Evolutionary conservation across 2,888 invertebrate genomes (phyloP).

Genomic region (Phengaris alcon): DNA sequence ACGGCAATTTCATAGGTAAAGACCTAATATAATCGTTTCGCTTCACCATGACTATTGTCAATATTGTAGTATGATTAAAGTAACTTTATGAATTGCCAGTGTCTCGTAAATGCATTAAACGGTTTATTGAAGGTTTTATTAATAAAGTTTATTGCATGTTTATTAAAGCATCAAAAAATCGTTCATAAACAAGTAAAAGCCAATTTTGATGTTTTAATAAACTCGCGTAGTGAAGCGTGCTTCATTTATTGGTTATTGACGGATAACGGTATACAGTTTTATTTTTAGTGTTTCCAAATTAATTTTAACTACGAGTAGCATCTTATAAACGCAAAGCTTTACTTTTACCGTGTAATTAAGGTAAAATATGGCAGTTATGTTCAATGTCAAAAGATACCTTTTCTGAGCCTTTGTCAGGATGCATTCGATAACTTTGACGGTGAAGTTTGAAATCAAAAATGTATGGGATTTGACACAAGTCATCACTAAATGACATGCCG

Average conservation of each 20-base stretch:
- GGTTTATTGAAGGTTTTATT: constrained; percentile 5
- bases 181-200: constrained; percentile 3
- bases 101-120: background rate
- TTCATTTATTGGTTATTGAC: constrained; percentile 20
- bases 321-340: background rate
- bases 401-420: too few relatives aligned
- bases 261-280: background rate
- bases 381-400: background rate
- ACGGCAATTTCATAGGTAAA: too few relatives aligned
- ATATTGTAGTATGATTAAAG: background rate
- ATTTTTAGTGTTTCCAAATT: background rate
- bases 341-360: too few relatives aligned
- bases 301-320: background rate
- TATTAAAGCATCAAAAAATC: constrained; percentile 22
- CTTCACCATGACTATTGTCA: too few relatives aligned
- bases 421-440: too few relatives aligned
- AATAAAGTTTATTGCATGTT: constrained; percentile 20
- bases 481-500: too few relatives aligned
- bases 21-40: too few relatives aligned
- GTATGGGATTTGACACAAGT: too few relatives aligned
- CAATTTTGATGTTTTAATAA: constrained; percentile 24
- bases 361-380: background rate
- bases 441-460: too few relatives aligned
- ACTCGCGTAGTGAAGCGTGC: background rate
- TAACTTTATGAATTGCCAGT: background rate